These are phyloP conservation scores for Masticophis lateralis DNA, from an alignment of 2,797 vertebrate genomes.

Conservation along the genomic window DNA sequence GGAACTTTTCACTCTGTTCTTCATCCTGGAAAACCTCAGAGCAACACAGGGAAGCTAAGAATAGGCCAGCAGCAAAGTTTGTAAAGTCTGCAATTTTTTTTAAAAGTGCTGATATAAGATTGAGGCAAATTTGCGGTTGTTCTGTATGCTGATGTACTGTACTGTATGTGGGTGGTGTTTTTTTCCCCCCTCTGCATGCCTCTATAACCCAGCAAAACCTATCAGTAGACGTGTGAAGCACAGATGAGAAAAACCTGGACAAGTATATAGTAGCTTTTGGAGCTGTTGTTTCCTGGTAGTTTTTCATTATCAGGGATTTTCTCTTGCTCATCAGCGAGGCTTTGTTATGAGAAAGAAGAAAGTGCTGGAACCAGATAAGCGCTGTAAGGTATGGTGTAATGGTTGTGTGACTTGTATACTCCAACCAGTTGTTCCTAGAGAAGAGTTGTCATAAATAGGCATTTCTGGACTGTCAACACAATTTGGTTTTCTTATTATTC, in stretches of 20 bases:
- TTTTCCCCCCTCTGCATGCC: not conserved
- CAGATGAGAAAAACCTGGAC: not conserved
- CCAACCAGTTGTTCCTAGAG: not conserved
- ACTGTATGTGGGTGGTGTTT: not conserved
- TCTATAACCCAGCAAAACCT: not conserved
- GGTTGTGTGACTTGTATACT: not conserved
- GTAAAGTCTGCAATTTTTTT: not conserved
- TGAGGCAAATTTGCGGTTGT: not conserved
- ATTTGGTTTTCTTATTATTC: not conserved
- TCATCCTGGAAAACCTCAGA: not conserved
- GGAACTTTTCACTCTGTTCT: not conserved
- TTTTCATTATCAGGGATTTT: not conserved
- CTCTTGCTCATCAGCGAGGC: not conserved
- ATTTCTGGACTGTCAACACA: not conserved
- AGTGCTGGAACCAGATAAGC: constrained; percentile 16
- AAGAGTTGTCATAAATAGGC: not conserved
- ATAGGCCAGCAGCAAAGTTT: not conserved
- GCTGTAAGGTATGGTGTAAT: constrained; percentile 50
- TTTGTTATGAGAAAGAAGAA: constrained; percentile 35
- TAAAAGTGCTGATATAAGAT: not conserved
- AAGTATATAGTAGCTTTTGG: not conserved
- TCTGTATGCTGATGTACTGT: not conserved
- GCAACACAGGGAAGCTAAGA: not conserved
- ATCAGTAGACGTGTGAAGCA: rapidly evolving
- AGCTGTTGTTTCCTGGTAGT: not conserved